A percentile compares a stretch with the other conserved stretches of the same genome.
These are phyloP conservation scores for Helleia helle DNA, from an alignment of 2,888 invertebrate species.

Conservation along the genomic window DNA sequence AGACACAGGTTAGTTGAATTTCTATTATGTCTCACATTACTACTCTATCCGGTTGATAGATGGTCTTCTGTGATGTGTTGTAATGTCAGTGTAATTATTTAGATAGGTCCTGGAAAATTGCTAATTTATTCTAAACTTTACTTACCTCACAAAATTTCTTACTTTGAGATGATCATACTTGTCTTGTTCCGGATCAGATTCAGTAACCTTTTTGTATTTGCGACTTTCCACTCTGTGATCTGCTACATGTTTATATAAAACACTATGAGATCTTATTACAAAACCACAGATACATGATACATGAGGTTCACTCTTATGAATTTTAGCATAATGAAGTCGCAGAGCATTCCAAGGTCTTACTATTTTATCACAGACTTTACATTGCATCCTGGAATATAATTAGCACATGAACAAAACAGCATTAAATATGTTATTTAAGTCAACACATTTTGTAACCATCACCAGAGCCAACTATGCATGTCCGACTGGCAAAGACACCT, in stretches of 20 bases:
- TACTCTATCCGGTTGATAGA: too few species aligned
- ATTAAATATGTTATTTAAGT: too few species aligned
- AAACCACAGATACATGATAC: constrained; percentile 54
- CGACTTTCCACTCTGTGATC: constrained; percentile 48
- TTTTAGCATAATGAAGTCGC: constrained; percentile 38
- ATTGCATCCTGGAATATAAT: constrained; percentile 42
- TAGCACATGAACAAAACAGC: too few species aligned
- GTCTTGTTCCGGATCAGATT: constrained; percentile 29
- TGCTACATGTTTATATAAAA: constrained; percentile 56
- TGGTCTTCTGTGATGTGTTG: too few species aligned
- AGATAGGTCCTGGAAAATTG: neutral
- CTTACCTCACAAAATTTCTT: constrained; percentile 55
- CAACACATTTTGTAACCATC: too few species aligned
- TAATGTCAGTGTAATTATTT: too few species aligned
- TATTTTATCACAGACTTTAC: constrained; percentile 42
- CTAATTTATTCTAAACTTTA: constrained; percentile 11
- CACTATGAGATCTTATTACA: constrained; percentile 49
- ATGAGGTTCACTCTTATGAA: constrained; percentile 45
- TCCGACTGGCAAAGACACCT: too few species aligned
- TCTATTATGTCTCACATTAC: too few species aligned
- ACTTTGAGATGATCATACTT: constrained; percentile 46
- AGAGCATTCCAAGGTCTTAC: constrained; percentile 46
- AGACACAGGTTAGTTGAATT: too few species aligned
- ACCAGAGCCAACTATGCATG: too few species aligned
- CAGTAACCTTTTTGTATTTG: constrained; percentile 32